phyloP scores from a whole-genome alignment of 2,888 invertebrate species.

The Apamea crenata region DNA sequence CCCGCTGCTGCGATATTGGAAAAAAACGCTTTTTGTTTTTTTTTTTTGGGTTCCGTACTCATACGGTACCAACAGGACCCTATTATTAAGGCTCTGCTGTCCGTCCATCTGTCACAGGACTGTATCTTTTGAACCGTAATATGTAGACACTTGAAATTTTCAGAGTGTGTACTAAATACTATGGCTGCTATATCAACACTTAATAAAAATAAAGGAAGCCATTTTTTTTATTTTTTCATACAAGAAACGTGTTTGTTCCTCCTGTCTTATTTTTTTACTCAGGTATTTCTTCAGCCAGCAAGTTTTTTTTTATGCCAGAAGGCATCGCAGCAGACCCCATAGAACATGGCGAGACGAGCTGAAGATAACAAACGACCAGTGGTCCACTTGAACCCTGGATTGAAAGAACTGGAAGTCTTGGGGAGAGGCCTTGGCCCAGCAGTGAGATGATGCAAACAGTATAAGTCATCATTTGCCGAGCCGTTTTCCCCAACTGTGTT shows the following conservation, averaged over 20 bases:
- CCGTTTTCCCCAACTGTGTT: too few species aligned
- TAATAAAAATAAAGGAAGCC: not conserved
- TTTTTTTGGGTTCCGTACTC: slow-evolving; percentile 6
- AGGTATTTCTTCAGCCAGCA: too few species aligned
- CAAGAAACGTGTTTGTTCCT: not conserved
- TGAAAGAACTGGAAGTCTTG: not conserved
- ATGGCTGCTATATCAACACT: not conserved
- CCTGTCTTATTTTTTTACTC: too few species aligned
- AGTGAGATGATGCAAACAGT: too few species aligned
- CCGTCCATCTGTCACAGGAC: not conserved
- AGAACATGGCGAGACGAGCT: too few species aligned
- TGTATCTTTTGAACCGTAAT: not conserved
- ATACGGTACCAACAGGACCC: not conserved
- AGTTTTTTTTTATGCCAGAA: too few species aligned
- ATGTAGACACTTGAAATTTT: not conserved
- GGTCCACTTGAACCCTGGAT: too few species aligned
- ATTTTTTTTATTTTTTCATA: too few species aligned
- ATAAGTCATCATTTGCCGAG: too few species aligned
- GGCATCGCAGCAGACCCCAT: too few species aligned
- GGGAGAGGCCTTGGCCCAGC: too few species aligned
- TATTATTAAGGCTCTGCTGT: not conserved
- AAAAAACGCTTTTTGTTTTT: slow-evolving; percentile 69
- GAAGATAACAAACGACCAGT: too few species aligned
- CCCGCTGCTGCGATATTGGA: slow-evolving; percentile 84
- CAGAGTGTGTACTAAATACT: not conserved